A percentile compares a stretch with the other conserved stretches of the same genome.
phyloP scores from a whole-genome alignment of 2,888 invertebrate genomes.

The Chrysolina oricalcia region DNA sequence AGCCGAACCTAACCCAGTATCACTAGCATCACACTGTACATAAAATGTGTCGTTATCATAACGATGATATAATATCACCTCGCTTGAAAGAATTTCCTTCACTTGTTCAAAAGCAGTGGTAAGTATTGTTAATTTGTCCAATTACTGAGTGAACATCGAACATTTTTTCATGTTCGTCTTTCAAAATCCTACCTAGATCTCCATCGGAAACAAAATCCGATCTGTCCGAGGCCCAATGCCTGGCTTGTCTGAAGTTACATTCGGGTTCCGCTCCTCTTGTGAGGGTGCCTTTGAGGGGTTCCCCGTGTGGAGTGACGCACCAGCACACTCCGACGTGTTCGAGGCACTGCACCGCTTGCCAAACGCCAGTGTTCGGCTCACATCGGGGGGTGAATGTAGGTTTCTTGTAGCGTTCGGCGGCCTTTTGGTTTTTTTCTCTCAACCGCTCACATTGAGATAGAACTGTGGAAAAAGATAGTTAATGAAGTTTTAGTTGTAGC shows the following conservation, averaged over 20 bases:
- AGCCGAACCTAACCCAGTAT: too few relatives aligned
- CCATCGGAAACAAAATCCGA: constrained; percentile 69
- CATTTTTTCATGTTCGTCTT: background rate
- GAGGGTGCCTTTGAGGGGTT: constrained; percentile 87
- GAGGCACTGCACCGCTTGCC: constrained; percentile 89
- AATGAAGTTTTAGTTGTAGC: background rate
- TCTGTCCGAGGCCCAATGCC: constrained; percentile 73
- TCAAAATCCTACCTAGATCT: constrained; percentile 73
- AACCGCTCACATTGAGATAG: constrained; percentile 87
- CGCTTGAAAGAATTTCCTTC: too few relatives aligned
- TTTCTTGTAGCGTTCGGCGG: constrained; percentile 81
- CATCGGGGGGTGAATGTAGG: constrained; percentile 87
- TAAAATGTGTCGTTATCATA: too few relatives aligned
- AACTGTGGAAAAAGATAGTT: constrained; percentile 70
- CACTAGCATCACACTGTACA: too few relatives aligned
- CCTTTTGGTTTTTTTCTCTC: constrained; percentile 84
- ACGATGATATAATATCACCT: too few relatives aligned
- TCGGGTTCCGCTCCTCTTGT: constrained; percentile 84
- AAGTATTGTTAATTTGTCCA: too few relatives aligned
- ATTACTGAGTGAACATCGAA: background rate
- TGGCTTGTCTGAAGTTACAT: constrained; percentile 87
- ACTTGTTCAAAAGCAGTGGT: too few relatives aligned
- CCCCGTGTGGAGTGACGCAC: constrained; percentile 89
- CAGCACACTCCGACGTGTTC: constrained; percentile 86
- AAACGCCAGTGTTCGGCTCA: constrained; percentile 81